Conservation (phyloP, 2,888 invertebrate species). For the Metacarcinus magister region DNA sequence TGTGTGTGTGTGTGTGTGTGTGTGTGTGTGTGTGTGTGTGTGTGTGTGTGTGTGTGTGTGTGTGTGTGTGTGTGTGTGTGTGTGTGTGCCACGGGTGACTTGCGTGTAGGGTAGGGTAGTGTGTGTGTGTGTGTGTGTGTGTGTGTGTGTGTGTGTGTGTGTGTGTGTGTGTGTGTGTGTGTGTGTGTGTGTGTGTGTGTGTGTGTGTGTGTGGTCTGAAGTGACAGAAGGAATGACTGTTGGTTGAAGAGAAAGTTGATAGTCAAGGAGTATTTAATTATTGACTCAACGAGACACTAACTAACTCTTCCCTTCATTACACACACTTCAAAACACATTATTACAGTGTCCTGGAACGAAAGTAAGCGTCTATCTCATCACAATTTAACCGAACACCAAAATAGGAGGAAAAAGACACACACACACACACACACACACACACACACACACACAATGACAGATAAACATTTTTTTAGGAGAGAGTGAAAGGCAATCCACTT, state of each 20-base stretch:
- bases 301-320: neutral
- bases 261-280: neutral
- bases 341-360: neutral
- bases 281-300: neutral
- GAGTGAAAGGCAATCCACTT: no score
- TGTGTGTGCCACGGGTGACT: neutral
- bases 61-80: slow-evolving; percentile 19
- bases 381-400: neutral
- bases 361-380: no score
- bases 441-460: no score
- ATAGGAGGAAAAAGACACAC: neutral
- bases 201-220: neutral
- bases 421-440: no score
- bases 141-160: no score
- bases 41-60: neutral
- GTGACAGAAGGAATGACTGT: neutral
- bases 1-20: no score
- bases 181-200: no score
- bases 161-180: no score
- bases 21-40: neutral
- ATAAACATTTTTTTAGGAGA: no score
- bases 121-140: no score
- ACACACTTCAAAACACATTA: neutral
- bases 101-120: no score
- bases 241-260: neutral